A percentile compares a stretch with the other conserved stretches of the same genome.
phyloP scores from a whole-genome alignment of 2,888 invertebrate species.

The Acleris sparsana region DNA sequence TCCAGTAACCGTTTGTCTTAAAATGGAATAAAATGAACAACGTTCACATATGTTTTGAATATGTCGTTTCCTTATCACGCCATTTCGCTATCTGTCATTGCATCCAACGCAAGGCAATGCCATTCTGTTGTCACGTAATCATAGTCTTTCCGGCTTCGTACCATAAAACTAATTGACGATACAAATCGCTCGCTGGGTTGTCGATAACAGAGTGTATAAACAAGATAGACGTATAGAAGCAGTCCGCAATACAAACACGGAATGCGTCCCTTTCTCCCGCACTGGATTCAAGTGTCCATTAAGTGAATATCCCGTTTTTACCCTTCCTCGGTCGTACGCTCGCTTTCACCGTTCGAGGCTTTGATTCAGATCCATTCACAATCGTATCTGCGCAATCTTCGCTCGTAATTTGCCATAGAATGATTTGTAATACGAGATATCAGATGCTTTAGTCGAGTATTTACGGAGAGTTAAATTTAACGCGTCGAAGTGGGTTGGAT shows the following conservation, averaged over 20 bases:
- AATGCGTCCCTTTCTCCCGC: conserved; percentile 11
- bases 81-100: conserved; percentile 33
- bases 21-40: conserved; percentile 2
- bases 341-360: conserved; percentile 30
- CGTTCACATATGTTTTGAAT: conserved; percentile 13
- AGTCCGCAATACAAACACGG: conserved; percentile 6
- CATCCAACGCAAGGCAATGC: conserved; percentile 24
- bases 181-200: background rate
- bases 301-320: conserved; percentile 27
- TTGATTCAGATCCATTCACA: conserved; percentile 31
- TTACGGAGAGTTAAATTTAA: conserved; percentile 9
- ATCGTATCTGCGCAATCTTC: conserved; percentile 22
- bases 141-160: conserved; percentile 17
- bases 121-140: conserved; percentile 12
- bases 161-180: background rate
- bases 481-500: background rate
- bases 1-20: background rate
- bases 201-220: conserved; percentile 2
- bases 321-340: conserved; percentile 18
- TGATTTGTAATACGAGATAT: conserved; percentile 16
- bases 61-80: conserved; percentile 25
- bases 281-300: conserved; percentile 20
- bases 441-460: background rate
- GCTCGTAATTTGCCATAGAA: conserved; percentile 12
- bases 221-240: background rate